Evolutionary conservation across 1,140 invertebrate genomes (phyloP), one percentile per base, ranked within the genome.

Genomic region (Aethina tumida): DNA sequence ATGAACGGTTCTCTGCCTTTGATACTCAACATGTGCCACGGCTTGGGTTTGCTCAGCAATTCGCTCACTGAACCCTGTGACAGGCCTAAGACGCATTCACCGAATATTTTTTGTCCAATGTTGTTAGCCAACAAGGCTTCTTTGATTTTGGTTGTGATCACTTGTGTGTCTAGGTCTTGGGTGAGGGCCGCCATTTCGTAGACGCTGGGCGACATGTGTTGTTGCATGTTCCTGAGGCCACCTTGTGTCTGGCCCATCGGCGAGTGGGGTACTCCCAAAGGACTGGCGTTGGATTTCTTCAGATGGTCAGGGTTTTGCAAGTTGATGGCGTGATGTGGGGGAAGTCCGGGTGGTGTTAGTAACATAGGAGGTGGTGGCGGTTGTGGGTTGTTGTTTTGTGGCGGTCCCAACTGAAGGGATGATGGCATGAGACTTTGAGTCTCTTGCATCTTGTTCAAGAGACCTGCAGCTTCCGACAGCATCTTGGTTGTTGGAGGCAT

Each of bases 11-110:
- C 94, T 17, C 94, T 70, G 0, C 94, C 94, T 64, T 98, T 98
- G 59, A 97, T 95, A 52, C 91, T 96, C 5, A 99, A 73, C 92
- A 97, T 96, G 57, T 96, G 91, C 95, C 95, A 99, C 0, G 94
- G 94, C 58, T 97, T 97, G 1, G 95, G 95, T 65, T 98, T 97
- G 28, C 92, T 96, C 1, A 99, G 69, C 9, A 98, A 66, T 65
- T 98, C 95, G 56, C 90, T 95, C 1, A 97, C 94, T 1, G 93
- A 97, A 10, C 94, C 95, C 64, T 98, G 94, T 2, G 91, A 96
- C 8, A 97, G 68, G 0, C 93, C 94, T 0, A 97, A 67, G 15
- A 98, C 93, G 1, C 89, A 90, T 68, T 98, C 94, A 10, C 94
- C 94, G 57, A 97, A 97, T 35, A 97, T 87, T 72, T 97, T 97